Base-by-base conservation (phyloP, 2,888 invertebrate genomes). In the Coleophora flavipennella region DNA sequence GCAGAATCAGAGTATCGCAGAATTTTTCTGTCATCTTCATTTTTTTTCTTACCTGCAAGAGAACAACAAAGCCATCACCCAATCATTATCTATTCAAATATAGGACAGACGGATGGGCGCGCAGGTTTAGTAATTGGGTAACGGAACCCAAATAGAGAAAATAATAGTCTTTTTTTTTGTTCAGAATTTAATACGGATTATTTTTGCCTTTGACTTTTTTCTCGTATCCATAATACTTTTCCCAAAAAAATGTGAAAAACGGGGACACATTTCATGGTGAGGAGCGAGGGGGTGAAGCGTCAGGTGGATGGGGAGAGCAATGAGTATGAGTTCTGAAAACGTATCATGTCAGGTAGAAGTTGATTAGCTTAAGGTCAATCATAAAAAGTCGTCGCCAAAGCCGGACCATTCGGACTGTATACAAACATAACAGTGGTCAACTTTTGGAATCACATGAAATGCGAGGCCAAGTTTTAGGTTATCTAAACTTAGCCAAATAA, bases 1-100 rank as follows among this genome's bases (percentile, higher is more conserved):
- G 38, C 41, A 45, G 36, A 35, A 43, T 34, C 34, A 12, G 34
- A 14, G 11, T 34, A 34, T 8, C 34, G 34, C 20, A 34, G 10
- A 34, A 20, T 34, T 34, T 20, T 34, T 3, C 7, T 20, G 10
- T 7, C 10, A 8, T 14, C 34, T 4, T 20, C 20, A 6, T 3
- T 3, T 13, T 3, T 34, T 34, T 34, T 34, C 14, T 14, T 34
- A 13, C 25, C 29, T 11, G 8, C 8, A 29, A 29, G 3, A 29
- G n/a, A 9, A 29, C 3, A 29, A 11, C 8, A 20, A 20, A 29
- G n/a, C 29, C 29, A 29, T 29, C 3, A n/a, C 2, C 10, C 10
- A 29, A 29, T n/a, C 8, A n/a, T n/a, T 6, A 29, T 29, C n/a
- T 11, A 29, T n/a, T n/a, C n/a, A n/a, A n/a, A n/a, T n/a, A n/a